Conservation (phyloP, 2,888 invertebrate genomes). For the Caenorhabditis sp. region DNA sequence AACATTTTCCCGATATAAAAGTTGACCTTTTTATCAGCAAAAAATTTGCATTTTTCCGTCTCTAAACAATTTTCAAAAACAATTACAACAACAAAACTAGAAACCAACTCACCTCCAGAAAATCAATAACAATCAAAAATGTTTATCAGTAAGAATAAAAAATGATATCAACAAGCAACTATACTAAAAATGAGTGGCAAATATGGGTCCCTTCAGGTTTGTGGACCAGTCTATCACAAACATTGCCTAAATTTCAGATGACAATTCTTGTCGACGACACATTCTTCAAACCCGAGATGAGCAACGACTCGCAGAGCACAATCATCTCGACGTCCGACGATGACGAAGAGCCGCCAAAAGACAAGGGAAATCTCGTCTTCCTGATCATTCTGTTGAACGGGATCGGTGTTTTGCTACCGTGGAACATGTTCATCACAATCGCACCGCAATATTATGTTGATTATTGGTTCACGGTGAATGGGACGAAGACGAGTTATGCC, state of each 20-base stretch:
- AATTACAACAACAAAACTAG: too few species aligned
- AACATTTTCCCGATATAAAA: too few species aligned
- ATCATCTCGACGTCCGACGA: not conserved
- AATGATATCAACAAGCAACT: too few species aligned
- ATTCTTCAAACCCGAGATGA: not conserved
- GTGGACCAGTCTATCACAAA: too few species aligned
- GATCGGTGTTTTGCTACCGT: conserved; percentile 89
- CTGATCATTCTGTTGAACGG: conserved; percentile 90
- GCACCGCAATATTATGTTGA: conserved; percentile 77
- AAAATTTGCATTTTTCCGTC: too few species aligned
- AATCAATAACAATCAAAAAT: too few species aligned
- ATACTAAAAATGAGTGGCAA: too few species aligned
- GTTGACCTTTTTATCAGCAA: too few species aligned
- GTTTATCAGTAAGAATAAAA: too few species aligned
- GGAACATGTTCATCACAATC: conserved; percentile 97
- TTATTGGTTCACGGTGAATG: conserved; percentile 79
- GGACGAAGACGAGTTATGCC: conserved; percentile 74
- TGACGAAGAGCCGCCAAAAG: conserved; percentile 15
- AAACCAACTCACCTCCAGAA: too few species aligned
- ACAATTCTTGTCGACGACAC: not conserved
- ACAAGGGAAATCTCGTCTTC: conserved; percentile 76
- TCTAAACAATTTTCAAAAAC: too few species aligned
- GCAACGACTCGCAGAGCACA: not conserved
- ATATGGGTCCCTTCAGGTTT: not conserved
- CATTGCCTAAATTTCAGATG: not conserved